These are phyloP conservation scores for Porites lobata DNA, from an alignment of 92 coral and sea anemone genomes.

Conservation along the genomic window DNA sequence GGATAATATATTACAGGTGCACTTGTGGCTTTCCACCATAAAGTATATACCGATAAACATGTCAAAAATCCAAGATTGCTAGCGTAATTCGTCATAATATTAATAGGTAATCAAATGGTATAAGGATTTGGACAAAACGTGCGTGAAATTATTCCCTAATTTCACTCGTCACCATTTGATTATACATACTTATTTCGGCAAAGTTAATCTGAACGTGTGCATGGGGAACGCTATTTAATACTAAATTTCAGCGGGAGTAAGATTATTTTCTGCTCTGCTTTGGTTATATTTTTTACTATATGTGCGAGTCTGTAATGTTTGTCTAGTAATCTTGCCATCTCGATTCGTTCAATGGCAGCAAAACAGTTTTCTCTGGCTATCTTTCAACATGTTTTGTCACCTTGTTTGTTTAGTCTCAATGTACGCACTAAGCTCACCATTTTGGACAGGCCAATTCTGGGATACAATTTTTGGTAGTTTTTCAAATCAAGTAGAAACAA, in stretches of 20 bases:
- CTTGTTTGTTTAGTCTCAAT: not conserved
- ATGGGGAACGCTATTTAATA: not conserved
- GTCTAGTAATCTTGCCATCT: slow-evolving; percentile 18
- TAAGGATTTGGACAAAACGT: too few relatives aligned
- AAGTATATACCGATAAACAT: too few relatives aligned
- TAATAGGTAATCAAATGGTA: too few relatives aligned
- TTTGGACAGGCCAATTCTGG: not conserved
- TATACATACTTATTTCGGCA: not conserved
- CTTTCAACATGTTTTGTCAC: slow-evolving; percentile 8
- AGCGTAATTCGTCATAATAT: too few relatives aligned
- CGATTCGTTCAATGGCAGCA: slow-evolving; percentile 33
- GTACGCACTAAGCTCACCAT: not conserved
- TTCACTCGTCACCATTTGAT: too few relatives aligned
- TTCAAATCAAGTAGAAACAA: too few relatives aligned
- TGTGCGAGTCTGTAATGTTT: slow-evolving; percentile 3
- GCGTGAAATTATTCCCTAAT: too few relatives aligned
- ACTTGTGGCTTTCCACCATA: too few relatives aligned
- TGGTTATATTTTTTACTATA: not conserved
- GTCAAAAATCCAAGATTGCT: too few relatives aligned
- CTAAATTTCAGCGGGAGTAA: not conserved
- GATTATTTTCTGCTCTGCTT: too few relatives aligned
- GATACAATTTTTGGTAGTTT: too few relatives aligned
- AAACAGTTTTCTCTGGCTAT: not conserved
- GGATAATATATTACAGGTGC: too few relatives aligned
- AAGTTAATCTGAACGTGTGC: not conserved